A percentile compares a stretch with the other conserved stretches of the same genome.
These are phyloP conservation scores for Muscicapa adusta DNA, from an alignment of 2,113 vertebrate genomes.

Conservation along the genomic window DNA sequence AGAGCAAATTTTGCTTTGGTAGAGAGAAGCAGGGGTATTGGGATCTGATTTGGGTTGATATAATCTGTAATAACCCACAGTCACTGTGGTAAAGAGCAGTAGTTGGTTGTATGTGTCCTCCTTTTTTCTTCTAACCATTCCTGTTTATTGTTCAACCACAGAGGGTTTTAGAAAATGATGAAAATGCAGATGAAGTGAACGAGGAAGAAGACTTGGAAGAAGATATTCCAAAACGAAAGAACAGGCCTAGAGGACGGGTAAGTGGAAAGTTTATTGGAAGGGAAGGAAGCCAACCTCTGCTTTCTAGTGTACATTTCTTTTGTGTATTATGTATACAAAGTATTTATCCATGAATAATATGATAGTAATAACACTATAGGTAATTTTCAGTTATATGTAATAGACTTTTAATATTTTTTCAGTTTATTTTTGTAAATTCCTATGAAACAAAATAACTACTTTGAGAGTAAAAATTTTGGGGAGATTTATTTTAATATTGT, in stretches of 20 bases:
- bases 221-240: constrained; percentile 94
- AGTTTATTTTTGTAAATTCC: not conserved
- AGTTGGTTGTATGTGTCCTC: not conserved
- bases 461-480: not conserved
- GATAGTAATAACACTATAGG: not conserved
- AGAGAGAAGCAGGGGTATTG: not conserved
- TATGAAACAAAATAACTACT: not conserved
- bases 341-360: not conserved
- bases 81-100: not conserved
- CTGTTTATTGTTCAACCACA: constrained; percentile 65
- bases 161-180: constrained; percentile 95
- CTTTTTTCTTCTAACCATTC: constrained; percentile 31
- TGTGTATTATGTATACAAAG: not conserved
- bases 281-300: not conserved
- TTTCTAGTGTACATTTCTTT: not conserved
- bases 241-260: constrained; percentile 92
- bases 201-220: constrained; percentile 95
- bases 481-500: not conserved
- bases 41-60: not conserved
- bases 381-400: not conserved
- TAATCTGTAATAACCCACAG: not conserved
- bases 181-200: constrained; percentile 91
- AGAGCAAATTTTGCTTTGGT: not conserved
- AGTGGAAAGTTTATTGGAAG: constrained; percentile 41
- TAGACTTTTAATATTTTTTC: not conserved